Percentiles rank a stretch among this genome's conserved stretches.
Conservation (phyloP, 2,888 invertebrate genomes). For the Leptinotarsa peninsularis region DNA sequence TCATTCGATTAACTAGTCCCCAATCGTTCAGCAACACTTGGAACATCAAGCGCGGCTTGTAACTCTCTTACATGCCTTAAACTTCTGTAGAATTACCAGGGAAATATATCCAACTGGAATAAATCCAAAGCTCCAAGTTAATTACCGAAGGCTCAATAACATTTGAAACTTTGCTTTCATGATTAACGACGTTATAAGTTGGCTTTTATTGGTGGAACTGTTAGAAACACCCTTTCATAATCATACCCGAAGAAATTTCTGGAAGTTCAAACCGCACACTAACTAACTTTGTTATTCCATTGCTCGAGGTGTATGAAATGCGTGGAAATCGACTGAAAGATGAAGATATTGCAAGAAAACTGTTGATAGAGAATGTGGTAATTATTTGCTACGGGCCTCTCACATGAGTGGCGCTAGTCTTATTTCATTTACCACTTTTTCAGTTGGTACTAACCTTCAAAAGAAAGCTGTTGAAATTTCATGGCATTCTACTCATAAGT, state of each 20-base stretch:
- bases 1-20: background rate
- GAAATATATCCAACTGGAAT: background rate
- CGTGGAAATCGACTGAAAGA: background rate
- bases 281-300: constrained; percentile 1
- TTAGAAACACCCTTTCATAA: constrained; percentile 8
- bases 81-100: background rate
- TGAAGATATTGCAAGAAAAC: background rate
- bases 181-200: constrained; percentile 18
- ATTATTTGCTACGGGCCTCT: too few species aligned
- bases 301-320: constrained; percentile 4
- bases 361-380: background rate
- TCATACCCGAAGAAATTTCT: background rate
- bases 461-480: too few species aligned
- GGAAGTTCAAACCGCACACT: background rate
- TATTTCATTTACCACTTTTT: too few species aligned
- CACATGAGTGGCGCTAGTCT: too few species aligned
- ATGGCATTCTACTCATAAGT: too few species aligned
- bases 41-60: background rate
- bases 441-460: too few species aligned
- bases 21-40: background rate
- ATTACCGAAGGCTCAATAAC: constrained; percentile 14
- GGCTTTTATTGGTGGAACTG: constrained; percentile 7
- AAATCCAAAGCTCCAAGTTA: background rate
- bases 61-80: background rate
- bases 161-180: constrained; percentile 12